phyloP scores from a whole-genome alignment of 2,113 vertebrate species.

The Colistium nudipinnis region DNA sequence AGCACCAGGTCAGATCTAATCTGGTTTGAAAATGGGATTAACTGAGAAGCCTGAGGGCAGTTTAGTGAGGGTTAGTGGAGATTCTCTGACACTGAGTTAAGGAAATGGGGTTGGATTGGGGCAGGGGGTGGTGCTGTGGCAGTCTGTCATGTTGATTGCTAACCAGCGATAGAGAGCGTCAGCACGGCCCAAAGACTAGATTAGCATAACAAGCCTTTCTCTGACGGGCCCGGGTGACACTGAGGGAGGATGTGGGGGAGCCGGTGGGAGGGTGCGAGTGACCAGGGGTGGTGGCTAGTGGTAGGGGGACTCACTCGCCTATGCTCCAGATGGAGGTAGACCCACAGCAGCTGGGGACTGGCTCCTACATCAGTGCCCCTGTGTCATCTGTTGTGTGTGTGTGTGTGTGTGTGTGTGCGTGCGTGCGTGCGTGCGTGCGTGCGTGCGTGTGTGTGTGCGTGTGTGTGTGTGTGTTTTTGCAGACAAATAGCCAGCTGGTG shows the following conservation, averaged over 20 bases:
- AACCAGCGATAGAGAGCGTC: constrained; percentile 86
- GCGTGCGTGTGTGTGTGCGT: constrained; percentile 10
- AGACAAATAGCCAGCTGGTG: constrained; percentile 67
- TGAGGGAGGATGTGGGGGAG: constrained; percentile 63
- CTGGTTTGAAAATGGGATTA: constrained; percentile 55
- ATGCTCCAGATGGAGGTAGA: constrained; percentile 84
- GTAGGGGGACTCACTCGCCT: constrained; percentile 80
- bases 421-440: too few species aligned
- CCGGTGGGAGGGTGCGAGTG: constrained; percentile 60
- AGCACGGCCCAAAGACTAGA: constrained; percentile 76
- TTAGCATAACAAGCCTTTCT: constrained; percentile 96
- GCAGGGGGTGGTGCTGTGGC: constrained; percentile 38
- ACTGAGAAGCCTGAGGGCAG: constrained; percentile 33
- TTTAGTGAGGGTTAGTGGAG: constrained; percentile 51
- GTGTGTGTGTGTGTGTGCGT: constrained; percentile 20
- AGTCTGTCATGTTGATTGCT: constrained; percentile 79
- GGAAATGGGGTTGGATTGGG: constrained; percentile 32
- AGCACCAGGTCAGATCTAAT: constrained; percentile 39
- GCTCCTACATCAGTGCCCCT: constrained; percentile 62
- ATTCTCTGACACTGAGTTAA: constrained; percentile 39
- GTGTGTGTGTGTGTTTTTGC: constrained; percentile 14
- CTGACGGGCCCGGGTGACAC: constrained; percentile 63
- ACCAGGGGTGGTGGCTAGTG: constrained; percentile 49
- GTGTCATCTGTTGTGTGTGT: constrained; percentile 84
- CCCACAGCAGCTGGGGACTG: constrained; percentile 93